Conservation (phyloP, 2,113 vertebrate species). For the Myotis brandtii region DNA sequence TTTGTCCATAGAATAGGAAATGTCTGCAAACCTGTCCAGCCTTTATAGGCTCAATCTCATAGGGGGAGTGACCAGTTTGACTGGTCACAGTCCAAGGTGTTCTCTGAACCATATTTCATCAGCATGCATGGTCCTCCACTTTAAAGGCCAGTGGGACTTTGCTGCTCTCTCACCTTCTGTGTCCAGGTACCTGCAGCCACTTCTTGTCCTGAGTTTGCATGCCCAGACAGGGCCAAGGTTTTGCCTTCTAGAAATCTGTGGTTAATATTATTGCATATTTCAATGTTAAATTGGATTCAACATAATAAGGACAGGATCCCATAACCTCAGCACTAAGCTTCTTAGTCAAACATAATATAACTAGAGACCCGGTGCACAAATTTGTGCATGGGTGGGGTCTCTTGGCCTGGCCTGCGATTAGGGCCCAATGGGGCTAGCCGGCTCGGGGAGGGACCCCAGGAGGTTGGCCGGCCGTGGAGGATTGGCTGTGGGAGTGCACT, state of each 20-base stretch:
- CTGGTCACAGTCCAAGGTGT: neutral
- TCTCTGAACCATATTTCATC: neutral
- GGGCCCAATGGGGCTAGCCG: no score
- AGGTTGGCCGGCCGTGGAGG: fast-evolving
- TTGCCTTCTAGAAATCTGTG: neutral
- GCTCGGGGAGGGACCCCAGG: no score
- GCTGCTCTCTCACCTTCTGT: neutral
- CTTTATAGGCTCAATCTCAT: neutral
- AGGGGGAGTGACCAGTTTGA: neutral
- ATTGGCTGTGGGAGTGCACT: no score
- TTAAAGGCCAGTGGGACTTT: neutral
- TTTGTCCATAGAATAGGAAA: neutral
- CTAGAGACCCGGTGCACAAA: no score
- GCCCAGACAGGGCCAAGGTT: neutral
- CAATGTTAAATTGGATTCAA: constrained; percentile 5
- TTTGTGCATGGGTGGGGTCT: no score
- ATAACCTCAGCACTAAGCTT: neutral
- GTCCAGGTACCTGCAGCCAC: neutral
- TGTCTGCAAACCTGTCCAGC: neutral
- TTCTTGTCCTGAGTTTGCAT: neutral
- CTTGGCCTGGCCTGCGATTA: fast-evolving
- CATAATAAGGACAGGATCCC: neutral
- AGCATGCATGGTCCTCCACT: neutral
- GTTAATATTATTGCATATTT: neutral
- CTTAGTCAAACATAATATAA: neutral